These are phyloP conservation scores for Spodoptera exigua DNA, from an alignment of 2,888 invertebrate genomes.

Conservation along the genomic window DNA sequence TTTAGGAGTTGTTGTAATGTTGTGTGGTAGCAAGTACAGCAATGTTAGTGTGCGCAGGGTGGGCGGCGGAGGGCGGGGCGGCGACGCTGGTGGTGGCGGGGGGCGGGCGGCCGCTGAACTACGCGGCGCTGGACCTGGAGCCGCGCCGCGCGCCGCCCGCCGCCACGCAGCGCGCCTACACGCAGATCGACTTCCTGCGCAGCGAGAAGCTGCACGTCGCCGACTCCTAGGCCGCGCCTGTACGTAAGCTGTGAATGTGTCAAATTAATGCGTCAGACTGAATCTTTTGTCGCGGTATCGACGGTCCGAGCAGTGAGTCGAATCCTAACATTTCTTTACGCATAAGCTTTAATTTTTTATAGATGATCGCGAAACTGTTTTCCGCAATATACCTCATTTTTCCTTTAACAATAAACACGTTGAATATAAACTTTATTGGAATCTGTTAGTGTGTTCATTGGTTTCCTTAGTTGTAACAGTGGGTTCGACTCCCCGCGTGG, in stretches of 20 bases:
- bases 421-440: too few relatives aligned
- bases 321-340: not conserved
- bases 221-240: conserved; percentile 60
- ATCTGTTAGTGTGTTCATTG: not conserved
- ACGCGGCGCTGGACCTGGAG: conserved; percentile 85
- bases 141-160: conserved; percentile 75
- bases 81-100: not conserved
- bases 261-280: conserved; percentile 51
- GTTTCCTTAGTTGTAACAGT: not conserved
- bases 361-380: too few relatives aligned
- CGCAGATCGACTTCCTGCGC: conserved; percentile 94
- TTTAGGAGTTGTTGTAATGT: too few relatives aligned
- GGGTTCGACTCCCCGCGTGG: conserved; percentile 23
- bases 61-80: not conserved
- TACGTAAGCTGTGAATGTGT: conserved; percentile 56
- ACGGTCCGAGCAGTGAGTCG: conserved; percentile 28
- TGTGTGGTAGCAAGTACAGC: too few relatives aligned
- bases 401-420: too few relatives aligned
- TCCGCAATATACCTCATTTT: too few relatives aligned
- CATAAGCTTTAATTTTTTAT: not conserved
- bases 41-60: too few relatives aligned
- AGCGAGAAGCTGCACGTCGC: conserved; percentile 83
- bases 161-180: conserved; percentile 90
- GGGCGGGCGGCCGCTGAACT: conserved; percentile 70
- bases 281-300: conserved; percentile 40